Percentiles rank a stretch among this genome's conserved stretches.
phyloP scores from a whole-genome alignment of 2,797 vertebrate genomes.

The Margarornis squamiger region DNA sequence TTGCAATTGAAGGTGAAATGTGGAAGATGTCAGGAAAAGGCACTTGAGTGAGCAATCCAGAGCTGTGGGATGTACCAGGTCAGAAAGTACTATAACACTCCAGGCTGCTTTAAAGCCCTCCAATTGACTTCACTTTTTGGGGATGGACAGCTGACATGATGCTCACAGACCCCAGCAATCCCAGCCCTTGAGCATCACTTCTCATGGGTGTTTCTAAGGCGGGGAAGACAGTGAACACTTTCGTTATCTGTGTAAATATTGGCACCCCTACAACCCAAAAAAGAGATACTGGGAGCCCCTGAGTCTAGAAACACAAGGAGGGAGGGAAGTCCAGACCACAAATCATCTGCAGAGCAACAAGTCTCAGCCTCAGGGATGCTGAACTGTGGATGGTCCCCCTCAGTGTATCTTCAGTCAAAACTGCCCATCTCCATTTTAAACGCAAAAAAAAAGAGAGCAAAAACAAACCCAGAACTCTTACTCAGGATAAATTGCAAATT shows the following conservation, averaged over 20 bases:
- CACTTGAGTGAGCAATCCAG: neutral
- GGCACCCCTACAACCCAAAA: accelerated
- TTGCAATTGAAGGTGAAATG: neutral
- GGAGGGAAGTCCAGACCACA: neutral
- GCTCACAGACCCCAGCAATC: neutral
- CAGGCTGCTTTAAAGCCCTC: neutral
- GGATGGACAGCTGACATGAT: neutral
- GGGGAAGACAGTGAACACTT: neutral
- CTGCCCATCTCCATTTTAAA: neutral
- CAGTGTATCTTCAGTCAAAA: neutral
- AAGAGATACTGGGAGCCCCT: neutral
- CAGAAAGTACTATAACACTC: neutral
- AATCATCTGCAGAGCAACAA: neutral
- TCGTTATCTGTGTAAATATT: neutral
- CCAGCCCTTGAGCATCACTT: neutral
- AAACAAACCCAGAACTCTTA: neutral
- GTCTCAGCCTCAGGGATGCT: neutral
- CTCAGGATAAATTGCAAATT: neutral
- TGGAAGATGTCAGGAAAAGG: neutral
- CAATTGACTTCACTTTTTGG: neutral
- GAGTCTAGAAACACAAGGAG: neutral
- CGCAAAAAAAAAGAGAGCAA: neutral
- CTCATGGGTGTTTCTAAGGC: neutral
- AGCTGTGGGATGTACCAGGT: neutral
- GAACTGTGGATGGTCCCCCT: neutral